A percentile compares a stretch with the other conserved stretches of the same genome.
These are phyloP conservation scores for Hydra vulgaris DNA, from an alignment of 30 jellyfish, hydroid and myxozoan genomes.

Conservation along the genomic window DNA sequence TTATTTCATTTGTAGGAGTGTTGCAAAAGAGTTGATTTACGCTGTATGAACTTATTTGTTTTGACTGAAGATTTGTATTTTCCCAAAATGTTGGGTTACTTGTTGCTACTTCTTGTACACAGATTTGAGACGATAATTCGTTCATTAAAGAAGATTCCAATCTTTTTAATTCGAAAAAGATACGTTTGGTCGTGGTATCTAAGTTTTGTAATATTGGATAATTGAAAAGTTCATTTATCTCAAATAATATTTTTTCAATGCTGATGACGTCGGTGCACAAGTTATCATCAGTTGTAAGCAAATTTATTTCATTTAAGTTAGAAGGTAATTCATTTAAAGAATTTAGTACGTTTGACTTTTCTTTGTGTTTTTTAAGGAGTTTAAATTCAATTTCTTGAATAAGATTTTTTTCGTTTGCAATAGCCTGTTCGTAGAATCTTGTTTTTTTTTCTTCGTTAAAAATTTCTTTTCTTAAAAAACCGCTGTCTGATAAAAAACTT, in stretches of 20 bases:
- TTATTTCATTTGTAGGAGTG: no score
- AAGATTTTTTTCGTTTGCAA: not conserved
- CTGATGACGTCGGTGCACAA: not conserved
- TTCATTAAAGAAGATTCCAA: not conserved
- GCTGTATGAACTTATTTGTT: not conserved
- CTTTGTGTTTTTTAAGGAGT: not conserved
- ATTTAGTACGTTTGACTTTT: not conserved
- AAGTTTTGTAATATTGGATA: not conserved
- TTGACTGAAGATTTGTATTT: not conserved
- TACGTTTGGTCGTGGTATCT: not conserved
- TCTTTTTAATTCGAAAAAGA: not conserved
- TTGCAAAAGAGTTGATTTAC: no score
- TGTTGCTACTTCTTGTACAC: not conserved
- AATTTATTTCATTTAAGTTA: no score
- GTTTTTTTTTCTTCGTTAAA: not conserved
- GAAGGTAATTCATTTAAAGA: not conserved
- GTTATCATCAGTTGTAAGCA: not conserved
- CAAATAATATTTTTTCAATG: not conserved
- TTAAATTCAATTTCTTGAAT: not conserved
- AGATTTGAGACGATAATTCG: not conserved
- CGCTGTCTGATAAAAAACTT: not conserved
- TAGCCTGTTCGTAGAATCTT: not conserved
- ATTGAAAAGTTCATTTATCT: not conserved
- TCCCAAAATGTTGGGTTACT: no score
- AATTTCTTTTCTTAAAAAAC: not conserved